phyloP scores from a whole-genome alignment of 2,797 vertebrate genomes.

The Lepilemur septentrionalis region DNA sequence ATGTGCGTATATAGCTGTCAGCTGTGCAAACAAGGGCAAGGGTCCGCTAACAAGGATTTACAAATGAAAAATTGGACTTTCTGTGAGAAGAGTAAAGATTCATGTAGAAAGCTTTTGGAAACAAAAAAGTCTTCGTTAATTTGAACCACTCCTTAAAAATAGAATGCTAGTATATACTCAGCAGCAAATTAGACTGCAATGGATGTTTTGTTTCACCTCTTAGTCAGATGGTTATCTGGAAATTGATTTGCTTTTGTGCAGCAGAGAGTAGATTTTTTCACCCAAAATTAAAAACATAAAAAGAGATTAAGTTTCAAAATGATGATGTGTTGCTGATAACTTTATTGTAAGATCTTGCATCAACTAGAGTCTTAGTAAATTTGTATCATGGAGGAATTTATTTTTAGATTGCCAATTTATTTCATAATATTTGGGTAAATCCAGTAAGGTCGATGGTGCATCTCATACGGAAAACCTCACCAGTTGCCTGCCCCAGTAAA shows the following conservation, averaged over 20 bases:
- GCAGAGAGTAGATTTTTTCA: not conserved
- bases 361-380: not conserved
- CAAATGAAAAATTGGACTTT: not conserved
- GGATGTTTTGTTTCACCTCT: not conserved
- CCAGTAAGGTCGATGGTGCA: conserved; percentile 58
- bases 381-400: not conserved
- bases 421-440: conserved; percentile 77
- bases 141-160: not conserved
- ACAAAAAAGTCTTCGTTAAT: not conserved
- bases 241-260: not conserved
- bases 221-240: not conserved
- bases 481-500: not conserved
- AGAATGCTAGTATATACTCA: not conserved
- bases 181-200: not conserved
- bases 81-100: not conserved
- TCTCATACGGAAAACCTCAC: not conserved
- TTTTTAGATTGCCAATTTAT: conserved; percentile 80
- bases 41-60: not conserved
- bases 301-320: not conserved
- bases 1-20: not conserved
- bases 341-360: not conserved
- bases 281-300: not conserved
- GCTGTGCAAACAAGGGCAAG: not conserved
- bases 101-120: not conserved
- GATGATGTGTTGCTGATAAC: not conserved